Base-by-base conservation (phyloP, 2,888 invertebrate genomes). In the Latheticus oryzae region DNA sequence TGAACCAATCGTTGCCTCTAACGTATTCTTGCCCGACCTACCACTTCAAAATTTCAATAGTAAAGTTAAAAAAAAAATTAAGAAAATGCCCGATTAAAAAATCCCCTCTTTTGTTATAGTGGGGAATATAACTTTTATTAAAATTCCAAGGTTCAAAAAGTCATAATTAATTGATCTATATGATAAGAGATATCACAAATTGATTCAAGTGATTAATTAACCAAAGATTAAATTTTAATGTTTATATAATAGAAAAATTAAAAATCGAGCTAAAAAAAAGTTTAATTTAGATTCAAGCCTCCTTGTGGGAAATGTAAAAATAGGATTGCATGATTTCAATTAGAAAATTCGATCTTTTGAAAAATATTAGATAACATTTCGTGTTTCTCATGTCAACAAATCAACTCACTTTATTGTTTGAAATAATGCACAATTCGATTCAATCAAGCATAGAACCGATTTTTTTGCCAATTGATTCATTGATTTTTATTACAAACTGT, bases 1-100 rank as follows among this genome's bases (percentile, higher is more conserved):
- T 68, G 50, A 66, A 69, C 76, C 75, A 76, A 76, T 76, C 63
- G 70, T 69, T 67, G 66, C 61, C 62, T 67, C 61, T 59, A 63
- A 69, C 67, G 68, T 67, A 67, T 65, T 61, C 61, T 53, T 50
- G 59, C 55, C 59, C 59, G 59, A 59, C 58, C 58, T 58, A 58
- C 58, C 58, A 58, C 58, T 58, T 58, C 42, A 42, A 42, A 48
- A 48, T 58, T 58, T 58, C 58, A 50, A 58, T 56, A 50, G 48
- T 50, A 50, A 50, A 56, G 42, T 56, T 56, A 21, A 56, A 50
- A 50, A 51, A 51, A 40, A 40, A 51, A 51, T 51, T 51, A 55
- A 54, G 13, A 37, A 28, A 21, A 24, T 42, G n/a, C n/a, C 21
- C 16, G 9, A 37, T 30, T 9, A 8, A 3, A 45, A 9, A 33